These are phyloP conservation scores for Myotis yumanensis DNA, from an alignment of 2,113 vertebrate species.

Conservation along the genomic window DNA sequence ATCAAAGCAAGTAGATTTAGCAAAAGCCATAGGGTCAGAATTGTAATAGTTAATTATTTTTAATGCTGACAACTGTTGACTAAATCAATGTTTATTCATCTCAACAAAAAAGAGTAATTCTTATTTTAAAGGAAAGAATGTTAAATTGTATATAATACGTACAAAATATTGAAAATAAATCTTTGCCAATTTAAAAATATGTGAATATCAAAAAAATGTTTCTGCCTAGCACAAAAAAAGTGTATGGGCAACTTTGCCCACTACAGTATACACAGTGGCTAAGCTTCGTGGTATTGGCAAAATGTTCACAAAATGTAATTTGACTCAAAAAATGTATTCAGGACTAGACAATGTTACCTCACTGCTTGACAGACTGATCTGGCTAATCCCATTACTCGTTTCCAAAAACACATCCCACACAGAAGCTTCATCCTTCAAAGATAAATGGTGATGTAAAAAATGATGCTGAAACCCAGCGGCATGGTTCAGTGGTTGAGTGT, in stretches of 20 bases:
- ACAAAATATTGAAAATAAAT: conserved; percentile 15
- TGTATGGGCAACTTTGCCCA: background rate
- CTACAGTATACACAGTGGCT: background rate
- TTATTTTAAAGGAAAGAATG: conserved; percentile 4
- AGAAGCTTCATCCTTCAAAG: background rate
- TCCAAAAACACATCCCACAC: conserved; percentile 6
- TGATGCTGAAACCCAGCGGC: too few relatives aligned
- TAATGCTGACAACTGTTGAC: background rate
- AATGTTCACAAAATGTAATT: background rate
- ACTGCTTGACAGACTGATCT: background rate
- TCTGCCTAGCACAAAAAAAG: background rate
- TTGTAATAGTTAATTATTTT: background rate
- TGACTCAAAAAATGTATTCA: background rate
- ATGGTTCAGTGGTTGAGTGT: background rate
- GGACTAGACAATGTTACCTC: background rate
- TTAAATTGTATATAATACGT: background rate
- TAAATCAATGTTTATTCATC: conserved; percentile 11
- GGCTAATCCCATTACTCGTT: background rate
- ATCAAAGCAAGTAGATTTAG: background rate
- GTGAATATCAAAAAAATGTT: background rate
- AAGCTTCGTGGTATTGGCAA: background rate
- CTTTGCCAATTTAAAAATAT: background rate
- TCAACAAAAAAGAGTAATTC: background rate
- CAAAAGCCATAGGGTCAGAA: conserved; percentile 9
- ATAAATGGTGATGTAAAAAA: conserved; percentile 17